Percentiles rank a stretch among this genome's conserved stretches.
Conservation (phyloP, 2,113 vertebrate genomes). For the Oceanites oceanicus region DNA sequence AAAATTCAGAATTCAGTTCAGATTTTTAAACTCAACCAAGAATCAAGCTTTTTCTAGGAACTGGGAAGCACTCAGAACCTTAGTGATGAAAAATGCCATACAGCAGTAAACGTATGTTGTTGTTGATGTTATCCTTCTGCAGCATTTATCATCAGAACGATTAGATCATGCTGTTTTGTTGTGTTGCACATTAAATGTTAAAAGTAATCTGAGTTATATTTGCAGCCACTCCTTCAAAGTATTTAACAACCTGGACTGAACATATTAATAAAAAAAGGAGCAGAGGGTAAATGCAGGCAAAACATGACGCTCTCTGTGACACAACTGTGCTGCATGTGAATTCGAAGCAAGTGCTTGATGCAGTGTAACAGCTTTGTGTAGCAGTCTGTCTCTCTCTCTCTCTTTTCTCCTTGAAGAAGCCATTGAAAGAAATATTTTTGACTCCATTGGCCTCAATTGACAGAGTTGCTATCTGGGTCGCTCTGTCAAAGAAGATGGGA, state of each 20-base stretch:
- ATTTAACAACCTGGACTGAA: not conserved
- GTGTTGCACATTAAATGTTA: not conserved
- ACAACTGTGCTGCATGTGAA: not conserved
- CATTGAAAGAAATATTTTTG: not conserved
- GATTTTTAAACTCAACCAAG: not conserved
- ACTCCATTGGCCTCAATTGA: not conserved
- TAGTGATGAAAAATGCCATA: not conserved
- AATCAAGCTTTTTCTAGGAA: not conserved
- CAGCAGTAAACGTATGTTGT: not conserved
- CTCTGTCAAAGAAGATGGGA: not conserved
- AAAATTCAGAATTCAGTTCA: not conserved
- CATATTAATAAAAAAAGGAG: not conserved
- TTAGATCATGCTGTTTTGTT: not conserved
- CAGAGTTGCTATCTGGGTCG: not conserved
- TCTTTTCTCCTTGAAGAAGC: not conserved
- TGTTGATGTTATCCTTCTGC: not conserved
- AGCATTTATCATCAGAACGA: not conserved
- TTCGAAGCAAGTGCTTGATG: not conserved
- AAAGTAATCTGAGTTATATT: not conserved
- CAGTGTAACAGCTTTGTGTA: not conserved
- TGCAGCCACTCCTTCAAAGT: not conserved
- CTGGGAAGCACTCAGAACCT: not conserved
- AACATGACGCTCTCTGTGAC: not conserved
- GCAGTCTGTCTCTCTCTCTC: not conserved
- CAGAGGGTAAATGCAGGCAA: not conserved